Conservation (phyloP, 2,113 vertebrate species). For the Grus americana region DNA sequence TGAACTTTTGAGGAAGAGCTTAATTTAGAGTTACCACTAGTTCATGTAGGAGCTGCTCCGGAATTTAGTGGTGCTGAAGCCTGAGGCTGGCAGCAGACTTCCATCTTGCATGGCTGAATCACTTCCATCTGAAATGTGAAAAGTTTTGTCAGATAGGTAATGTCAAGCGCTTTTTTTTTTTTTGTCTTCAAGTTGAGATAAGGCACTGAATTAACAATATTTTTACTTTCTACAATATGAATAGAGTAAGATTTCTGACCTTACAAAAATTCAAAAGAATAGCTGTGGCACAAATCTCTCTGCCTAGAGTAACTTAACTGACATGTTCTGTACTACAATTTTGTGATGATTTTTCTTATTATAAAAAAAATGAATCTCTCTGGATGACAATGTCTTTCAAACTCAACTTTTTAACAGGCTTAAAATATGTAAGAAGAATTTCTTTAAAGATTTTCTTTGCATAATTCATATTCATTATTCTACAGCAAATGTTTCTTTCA, state of each 20-base stretch:
- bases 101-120: neutral
- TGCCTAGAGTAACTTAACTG: constrained; percentile 38
- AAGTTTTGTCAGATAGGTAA: neutral
- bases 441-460: constrained; percentile 47
- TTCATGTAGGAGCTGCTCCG: neutral
- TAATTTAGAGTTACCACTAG: neutral
- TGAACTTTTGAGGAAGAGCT: neutral
- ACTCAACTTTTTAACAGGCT: constrained; percentile 31
- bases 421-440: constrained; percentile 56
- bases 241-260: neutral
- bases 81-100: neutral
- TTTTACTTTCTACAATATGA: neutral
- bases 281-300: neutral
- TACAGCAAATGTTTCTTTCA: constrained; percentile 46
- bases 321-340: neutral
- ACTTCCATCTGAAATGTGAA: neutral
- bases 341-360: constrained; percentile 29
- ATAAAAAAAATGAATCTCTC: constrained; percentile 44
- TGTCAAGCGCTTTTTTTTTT: neutral
- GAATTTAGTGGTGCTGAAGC: neutral
- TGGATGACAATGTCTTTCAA: constrained; percentile 58
- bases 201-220: neutral
- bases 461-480: constrained; percentile 60
- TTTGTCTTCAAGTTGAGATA: neutral
- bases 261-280: neutral